phyloP scores from a whole-genome alignment of 2,113 vertebrate genomes.

The Ictalurus furcatus region DNA sequence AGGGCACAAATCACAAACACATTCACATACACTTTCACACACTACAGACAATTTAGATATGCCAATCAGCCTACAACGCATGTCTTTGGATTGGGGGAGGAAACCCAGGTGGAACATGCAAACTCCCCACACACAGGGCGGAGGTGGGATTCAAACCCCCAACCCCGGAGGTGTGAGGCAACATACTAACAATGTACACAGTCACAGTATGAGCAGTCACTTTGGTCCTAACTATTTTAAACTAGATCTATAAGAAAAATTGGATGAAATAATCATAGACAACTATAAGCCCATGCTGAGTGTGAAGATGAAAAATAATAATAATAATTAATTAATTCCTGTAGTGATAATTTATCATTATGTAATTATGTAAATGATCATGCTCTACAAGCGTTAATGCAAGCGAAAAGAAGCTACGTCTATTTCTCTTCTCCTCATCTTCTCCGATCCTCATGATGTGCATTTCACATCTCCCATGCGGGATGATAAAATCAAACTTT shows the following conservation, averaged over 20 bases:
- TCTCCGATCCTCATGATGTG: not conserved
- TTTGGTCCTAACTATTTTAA: not conserved
- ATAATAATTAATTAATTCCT: not conserved
- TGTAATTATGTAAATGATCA: not conserved
- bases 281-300: not conserved
- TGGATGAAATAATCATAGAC: not conserved
- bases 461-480: not conserved
- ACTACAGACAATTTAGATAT: too few species aligned
- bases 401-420: not conserved
- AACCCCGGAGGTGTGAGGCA: too few species aligned
- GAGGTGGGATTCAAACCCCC: too few species aligned
- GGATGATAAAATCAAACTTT: conserved; percentile 25
- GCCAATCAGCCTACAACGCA: too few species aligned
- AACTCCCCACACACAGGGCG: too few species aligned
- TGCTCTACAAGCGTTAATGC: not conserved
- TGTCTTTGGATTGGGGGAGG: too few species aligned
- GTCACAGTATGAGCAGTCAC: not conserved
- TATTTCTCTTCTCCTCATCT: not conserved
- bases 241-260: not conserved
- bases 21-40: too few species aligned
- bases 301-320: not conserved
- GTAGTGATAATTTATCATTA: not conserved
- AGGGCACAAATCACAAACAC: too few species aligned
- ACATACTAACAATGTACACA: not conserved
- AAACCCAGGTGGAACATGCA: too few species aligned